A percentile compares a stretch with the other conserved stretches of the same genome.
phyloP scores from a whole-genome alignment of 2,113 vertebrate species.

The Semicossyphus pulcher region DNA sequence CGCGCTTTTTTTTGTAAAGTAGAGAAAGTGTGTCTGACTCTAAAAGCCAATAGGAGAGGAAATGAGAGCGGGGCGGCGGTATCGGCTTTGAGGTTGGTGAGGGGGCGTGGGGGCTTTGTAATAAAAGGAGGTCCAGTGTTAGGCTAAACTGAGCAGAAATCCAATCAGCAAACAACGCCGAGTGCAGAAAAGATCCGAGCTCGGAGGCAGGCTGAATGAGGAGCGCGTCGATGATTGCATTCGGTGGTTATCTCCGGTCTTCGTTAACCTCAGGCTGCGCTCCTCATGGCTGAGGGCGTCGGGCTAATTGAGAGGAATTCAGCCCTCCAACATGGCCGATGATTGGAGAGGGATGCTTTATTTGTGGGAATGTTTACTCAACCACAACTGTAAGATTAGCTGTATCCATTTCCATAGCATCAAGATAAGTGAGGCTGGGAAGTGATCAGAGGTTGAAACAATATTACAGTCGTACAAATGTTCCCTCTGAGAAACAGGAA shows the following conservation, averaged over 20 bases:
- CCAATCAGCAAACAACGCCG: slow-evolving; percentile 77
- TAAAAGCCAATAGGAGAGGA: slow-evolving; percentile 66
- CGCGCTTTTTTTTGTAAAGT: slow-evolving; percentile 31
- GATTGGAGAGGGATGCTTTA: slow-evolving; percentile 42
- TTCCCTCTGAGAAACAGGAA: slow-evolving; percentile 8
- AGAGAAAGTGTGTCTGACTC: slow-evolving; percentile 59
- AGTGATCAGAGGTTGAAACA: not conserved
- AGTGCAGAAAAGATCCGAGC: slow-evolving; percentile 49
- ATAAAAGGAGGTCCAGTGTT: slow-evolving; percentile 68
- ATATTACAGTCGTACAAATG: not conserved
- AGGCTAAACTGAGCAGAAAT: slow-evolving; percentile 79
- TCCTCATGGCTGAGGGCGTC: slow-evolving; percentile 59
- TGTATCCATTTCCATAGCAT: slow-evolving; percentile 2
- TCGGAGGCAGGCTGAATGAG: slow-evolving; percentile 51
- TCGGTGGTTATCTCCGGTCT: slow-evolving; percentile 75
- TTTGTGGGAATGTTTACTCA: slow-evolving; percentile 55
- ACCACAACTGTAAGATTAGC: slow-evolving; percentile 12
- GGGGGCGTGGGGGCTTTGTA: slow-evolving; percentile 46
- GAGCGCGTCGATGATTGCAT: slow-evolving; percentile 63
- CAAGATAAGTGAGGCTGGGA: not conserved
- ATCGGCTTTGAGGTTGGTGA: slow-evolving; percentile 52
- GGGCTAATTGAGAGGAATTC: slow-evolving; percentile 73
- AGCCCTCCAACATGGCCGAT: slow-evolving; percentile 43
- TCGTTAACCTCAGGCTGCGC: slow-evolving; percentile 65
- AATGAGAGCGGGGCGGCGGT: slow-evolving; percentile 62